Conservation (phyloP, 2,797 vertebrate genomes). For the Pampus argenteus region DNA sequence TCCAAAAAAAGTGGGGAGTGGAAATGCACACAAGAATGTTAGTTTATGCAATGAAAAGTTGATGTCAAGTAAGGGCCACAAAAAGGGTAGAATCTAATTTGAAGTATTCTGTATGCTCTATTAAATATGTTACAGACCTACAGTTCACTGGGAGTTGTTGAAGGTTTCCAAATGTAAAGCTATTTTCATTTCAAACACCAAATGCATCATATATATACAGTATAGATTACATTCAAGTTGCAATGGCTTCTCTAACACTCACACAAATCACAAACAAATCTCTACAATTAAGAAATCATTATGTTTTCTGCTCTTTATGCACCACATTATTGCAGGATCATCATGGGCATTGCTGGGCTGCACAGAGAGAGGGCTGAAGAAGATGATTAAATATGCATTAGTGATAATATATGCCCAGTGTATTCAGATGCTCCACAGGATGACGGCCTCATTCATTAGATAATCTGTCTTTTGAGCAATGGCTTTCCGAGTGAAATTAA, state of each 20-base stretch:
- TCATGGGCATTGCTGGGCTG: conserved; percentile 16
- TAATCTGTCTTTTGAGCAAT: conserved; percentile 39
- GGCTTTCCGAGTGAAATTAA: conserved; percentile 34
- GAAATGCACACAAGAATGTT: neutral
- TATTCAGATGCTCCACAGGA: conserved; percentile 34
- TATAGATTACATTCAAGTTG: neutral
- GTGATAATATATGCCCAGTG: conserved; percentile 45
- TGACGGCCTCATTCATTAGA: conserved; percentile 36
- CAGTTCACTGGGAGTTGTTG: neutral
- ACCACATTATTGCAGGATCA: conserved; percentile 32
- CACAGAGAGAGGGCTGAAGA: conserved; percentile 21
- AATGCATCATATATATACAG: neutral
- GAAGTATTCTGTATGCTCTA: neutral
- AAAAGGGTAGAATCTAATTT: neutral
- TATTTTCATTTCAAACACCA: neutral
- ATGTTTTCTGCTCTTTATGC: conserved; percentile 31
- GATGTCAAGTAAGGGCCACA: neutral
- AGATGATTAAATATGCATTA: conserved; percentile 53
- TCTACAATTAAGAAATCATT: conserved; percentile 32
- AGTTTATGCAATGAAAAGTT: neutral
- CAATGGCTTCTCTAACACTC: neutral
- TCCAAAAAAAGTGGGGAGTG: conserved; percentile 15
- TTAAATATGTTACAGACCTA: neutral
- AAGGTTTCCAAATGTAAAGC: neutral
- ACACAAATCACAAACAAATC: conserved; percentile 17